These are phyloP conservation scores for Rhynchotus rufescens DNA, from an alignment of 2,797 vertebrate species.

Conservation along the genomic window DNA sequence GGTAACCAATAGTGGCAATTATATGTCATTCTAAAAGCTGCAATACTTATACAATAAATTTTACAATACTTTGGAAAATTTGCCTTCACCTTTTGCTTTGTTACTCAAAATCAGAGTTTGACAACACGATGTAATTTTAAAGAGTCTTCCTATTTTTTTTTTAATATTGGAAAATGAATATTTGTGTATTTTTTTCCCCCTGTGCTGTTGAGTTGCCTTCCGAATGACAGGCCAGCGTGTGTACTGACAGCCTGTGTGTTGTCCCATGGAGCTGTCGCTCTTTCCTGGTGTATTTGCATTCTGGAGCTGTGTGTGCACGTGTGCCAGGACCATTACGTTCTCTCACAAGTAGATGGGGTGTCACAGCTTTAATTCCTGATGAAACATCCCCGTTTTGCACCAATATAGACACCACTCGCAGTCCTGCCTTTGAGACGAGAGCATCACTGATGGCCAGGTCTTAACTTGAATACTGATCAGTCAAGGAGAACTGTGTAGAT, in stretches of 20 bases:
- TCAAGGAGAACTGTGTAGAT: slow-evolving; percentile 15
- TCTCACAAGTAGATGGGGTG: slow-evolving; percentile 2
- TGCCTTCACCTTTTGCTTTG: slow-evolving; percentile 64
- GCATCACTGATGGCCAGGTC: slow-evolving; percentile 21
- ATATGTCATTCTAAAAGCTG: slow-evolving; percentile 80
- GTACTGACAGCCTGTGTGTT: not conserved
- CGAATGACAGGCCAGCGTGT: not conserved
- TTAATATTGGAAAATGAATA: not conserved
- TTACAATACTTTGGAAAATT: slow-evolving; percentile 81
- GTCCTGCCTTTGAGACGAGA: slow-evolving; percentile 45
- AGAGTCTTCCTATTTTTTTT: slow-evolving; percentile 12
- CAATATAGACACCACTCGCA: not conserved
- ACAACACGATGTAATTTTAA: slow-evolving; percentile 26
- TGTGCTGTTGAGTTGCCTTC: not conserved
- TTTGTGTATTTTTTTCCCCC: not conserved
- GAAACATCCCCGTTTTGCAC: slow-evolving; percentile 47
- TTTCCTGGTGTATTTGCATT: slow-evolving; percentile 22
- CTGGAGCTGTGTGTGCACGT: not conserved
- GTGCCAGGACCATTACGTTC: not conserved
- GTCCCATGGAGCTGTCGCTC: not conserved
- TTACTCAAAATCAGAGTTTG: slow-evolving; percentile 17
- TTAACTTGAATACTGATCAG: slow-evolving; percentile 27
- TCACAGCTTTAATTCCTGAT: slow-evolving; percentile 33
- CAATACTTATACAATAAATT: slow-evolving; percentile 87
- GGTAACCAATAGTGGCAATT: slow-evolving; percentile 78